Conservation (phyloP, 2,113 vertebrate genomes). For the Dasypus novemcinctus region DNA sequence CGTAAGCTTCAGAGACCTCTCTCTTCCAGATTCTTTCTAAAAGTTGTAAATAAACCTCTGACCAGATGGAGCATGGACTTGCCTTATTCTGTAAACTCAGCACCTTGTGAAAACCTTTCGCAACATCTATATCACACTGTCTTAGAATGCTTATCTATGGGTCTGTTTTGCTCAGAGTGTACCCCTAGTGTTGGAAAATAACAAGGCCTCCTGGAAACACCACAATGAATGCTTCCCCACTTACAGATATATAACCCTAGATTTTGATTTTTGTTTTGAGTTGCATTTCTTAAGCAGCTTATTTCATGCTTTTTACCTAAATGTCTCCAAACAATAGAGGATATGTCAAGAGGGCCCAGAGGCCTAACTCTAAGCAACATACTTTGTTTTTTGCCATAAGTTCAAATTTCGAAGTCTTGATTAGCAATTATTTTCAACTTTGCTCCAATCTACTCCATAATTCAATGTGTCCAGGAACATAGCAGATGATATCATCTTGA, state of each 20-base stretch:
- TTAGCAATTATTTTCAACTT: background rate
- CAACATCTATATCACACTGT: background rate
- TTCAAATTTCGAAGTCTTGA: background rate
- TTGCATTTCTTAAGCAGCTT: background rate
- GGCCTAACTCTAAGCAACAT: background rate
- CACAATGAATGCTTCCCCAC: background rate
- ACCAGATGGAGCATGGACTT: background rate
- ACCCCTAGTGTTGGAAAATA: background rate
- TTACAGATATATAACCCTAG: background rate
- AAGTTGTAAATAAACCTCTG: background rate
- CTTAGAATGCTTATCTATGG: background rate
- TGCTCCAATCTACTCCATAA: background rate
- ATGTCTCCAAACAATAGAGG: background rate
- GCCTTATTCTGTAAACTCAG: background rate
- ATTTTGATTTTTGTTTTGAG: constrained; percentile 3
- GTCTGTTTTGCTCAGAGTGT: background rate
- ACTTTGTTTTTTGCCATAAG: background rate
- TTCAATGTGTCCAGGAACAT: background rate
- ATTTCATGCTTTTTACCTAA: background rate
- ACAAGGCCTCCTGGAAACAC: background rate
- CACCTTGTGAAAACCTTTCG: background rate
- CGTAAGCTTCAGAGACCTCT: background rate
- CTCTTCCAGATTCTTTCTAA: background rate
- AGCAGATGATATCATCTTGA: background rate
- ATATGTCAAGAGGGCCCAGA: background rate